These are phyloP conservation scores for Pentalonia nigronervosa DNA, from an alignment of 1,140 invertebrate species.

Conservation along the genomic window DNA sequence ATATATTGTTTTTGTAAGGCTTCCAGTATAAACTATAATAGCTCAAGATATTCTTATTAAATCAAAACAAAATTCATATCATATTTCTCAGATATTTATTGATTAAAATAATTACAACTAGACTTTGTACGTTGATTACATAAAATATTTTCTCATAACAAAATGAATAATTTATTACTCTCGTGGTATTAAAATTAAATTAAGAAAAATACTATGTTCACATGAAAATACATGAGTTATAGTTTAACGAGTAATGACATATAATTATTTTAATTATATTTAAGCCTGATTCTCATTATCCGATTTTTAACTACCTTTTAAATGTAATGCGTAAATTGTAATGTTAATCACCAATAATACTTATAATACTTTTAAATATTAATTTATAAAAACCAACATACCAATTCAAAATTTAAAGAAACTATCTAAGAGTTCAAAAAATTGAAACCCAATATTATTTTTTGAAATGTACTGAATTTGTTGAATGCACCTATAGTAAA, in stretches of 20 bases:
- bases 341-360: background rate
- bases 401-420: too few relatives aligned
- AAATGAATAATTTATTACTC: slow-evolving; percentile 41
- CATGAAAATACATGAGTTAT: background rate
- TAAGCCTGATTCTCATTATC: background rate
- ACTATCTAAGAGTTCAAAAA: too few relatives aligned
- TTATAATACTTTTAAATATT: background rate
- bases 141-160: background rate
- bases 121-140: background rate
- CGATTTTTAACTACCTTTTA: background rate
- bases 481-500: too few relatives aligned
- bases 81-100: background rate
- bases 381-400: background rate
- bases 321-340: background rate
- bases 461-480: too few relatives aligned
- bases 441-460: too few relatives aligned
- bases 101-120: slow-evolving; percentile 3
- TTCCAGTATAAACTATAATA: too few relatives aligned
- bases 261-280: slow-evolving; percentile 41
- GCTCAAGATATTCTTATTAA: background rate
- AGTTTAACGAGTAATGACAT: background rate
- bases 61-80: background rate
- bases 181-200: slow-evolving; percentile 20
- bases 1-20: too few relatives aligned
- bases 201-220: slow-evolving; percentile 27